phyloP scores from a whole-genome alignment of 2,888 invertebrate genomes.

The Lymantria monacha region DNA sequence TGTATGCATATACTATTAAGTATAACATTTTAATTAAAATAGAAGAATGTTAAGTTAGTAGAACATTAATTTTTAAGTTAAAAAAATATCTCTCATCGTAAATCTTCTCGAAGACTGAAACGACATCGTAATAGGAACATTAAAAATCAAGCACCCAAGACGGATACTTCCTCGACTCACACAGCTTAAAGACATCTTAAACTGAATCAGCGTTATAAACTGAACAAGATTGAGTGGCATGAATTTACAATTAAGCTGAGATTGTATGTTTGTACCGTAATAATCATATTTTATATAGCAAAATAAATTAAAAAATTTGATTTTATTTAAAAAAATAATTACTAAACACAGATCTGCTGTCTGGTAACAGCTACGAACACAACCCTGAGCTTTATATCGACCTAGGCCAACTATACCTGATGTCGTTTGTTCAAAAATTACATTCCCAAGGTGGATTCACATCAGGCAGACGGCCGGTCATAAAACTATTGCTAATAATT shows the following conservation, averaged over 20 bases:
- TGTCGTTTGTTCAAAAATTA: too few species aligned
- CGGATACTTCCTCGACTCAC: slow-evolving; percentile 16
- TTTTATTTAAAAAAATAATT: not conserved
- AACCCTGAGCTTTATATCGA: too few species aligned
- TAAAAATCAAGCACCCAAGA: slow-evolving; percentile 16
- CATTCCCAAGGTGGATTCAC: too few species aligned
- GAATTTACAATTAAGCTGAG: slow-evolving; percentile 34
- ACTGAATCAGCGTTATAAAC: slow-evolving; percentile 21
- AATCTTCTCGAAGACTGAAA: slow-evolving; percentile 14
- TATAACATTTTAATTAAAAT: too few species aligned
- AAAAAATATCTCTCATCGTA: not conserved
- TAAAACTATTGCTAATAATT: too few species aligned
- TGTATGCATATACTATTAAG: too few species aligned
- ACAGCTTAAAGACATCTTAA: slow-evolving; percentile 19
- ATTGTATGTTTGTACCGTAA: slow-evolving; percentile 1
- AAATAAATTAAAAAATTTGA: not conserved
- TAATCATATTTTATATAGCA: not conserved
- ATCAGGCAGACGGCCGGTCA: too few species aligned
- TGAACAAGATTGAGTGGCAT: slow-evolving; percentile 29
- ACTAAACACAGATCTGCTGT: too few species aligned
- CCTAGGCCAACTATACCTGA: too few species aligned
- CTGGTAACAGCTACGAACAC: too few species aligned
- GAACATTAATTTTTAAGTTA: not conserved
- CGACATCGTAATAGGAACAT: slow-evolving; percentile 23
- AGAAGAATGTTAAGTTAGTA: not conserved